phyloP scores from a whole-genome alignment of 2,888 invertebrate species.

The Euclidia mi region DNA sequence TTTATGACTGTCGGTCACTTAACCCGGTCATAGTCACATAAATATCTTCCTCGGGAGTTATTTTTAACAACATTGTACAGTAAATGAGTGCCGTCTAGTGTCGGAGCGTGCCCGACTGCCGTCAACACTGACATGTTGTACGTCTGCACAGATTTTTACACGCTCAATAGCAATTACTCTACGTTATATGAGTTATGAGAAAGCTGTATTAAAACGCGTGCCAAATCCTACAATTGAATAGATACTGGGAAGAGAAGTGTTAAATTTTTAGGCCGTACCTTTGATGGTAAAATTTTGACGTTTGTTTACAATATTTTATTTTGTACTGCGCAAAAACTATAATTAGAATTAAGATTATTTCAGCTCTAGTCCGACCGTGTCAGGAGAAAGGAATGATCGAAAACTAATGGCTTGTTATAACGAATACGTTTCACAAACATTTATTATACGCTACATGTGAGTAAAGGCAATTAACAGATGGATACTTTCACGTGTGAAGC shows the following conservation, averaged over 20 bases:
- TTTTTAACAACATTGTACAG: conserved; percentile 81
- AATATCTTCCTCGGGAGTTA: conserved; percentile 84
- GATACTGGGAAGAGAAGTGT: too few species aligned
- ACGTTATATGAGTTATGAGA: too few species aligned
- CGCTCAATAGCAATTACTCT: conserved; percentile 16
- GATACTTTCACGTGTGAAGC: conserved; percentile 72
- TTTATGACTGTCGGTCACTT: conserved; percentile 78
- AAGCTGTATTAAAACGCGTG: too few species aligned
- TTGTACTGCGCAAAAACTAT: conserved; percentile 24
- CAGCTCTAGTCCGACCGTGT: conserved; percentile 8
- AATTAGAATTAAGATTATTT: conserved; percentile 30
- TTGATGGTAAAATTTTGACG: conserved; percentile 41
- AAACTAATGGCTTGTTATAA: conserved; percentile 13
- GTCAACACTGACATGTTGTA: conserved; percentile 52
- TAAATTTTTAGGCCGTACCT: background rate
- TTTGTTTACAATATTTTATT: conserved; percentile 41
- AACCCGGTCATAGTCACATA: conserved; percentile 87
- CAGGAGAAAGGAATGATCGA: conserved; percentile 16
- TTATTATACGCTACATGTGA: conserved; percentile 16
- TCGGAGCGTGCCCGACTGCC: conserved; percentile 52
- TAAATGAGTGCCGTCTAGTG: conserved; percentile 76
- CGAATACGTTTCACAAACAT: conserved; percentile 24
- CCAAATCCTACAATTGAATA: too few species aligned
- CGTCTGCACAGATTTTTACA: conserved; percentile 34
- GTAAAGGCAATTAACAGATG: conserved; percentile 54